Conservation (phyloP, 1,140 invertebrate genomes). For the honey bee (Apis mellifera) region DNA sequence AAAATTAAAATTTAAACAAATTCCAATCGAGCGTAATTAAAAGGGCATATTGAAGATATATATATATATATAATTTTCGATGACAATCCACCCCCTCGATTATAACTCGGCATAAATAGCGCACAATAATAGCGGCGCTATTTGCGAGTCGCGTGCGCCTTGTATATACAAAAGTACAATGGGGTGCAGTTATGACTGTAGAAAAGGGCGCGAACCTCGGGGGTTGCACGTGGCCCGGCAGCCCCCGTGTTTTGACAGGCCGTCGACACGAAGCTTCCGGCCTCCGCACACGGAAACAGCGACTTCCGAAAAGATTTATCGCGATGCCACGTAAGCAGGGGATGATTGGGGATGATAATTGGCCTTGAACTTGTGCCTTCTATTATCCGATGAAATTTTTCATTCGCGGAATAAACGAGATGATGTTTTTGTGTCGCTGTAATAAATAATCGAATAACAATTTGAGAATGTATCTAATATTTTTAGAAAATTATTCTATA, state of each 20-base stretch:
- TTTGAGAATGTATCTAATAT: too few relatives aligned
- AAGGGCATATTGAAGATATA: background rate
- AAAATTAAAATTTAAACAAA: too few relatives aligned
- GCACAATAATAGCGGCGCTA: slow-evolving; percentile 27
- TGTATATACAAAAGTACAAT: slow-evolving; percentile 49
- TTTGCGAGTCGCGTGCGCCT: slow-evolving; percentile 35
- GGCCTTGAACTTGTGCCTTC: slow-evolving; percentile 47
- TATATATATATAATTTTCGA: background rate
- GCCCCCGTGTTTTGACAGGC: slow-evolving; percentile 78
- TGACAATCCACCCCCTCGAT: background rate
- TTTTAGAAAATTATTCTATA: too few relatives aligned
- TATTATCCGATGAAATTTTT: background rate
- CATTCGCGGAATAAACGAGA: too few relatives aligned
- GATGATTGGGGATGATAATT: slow-evolving; percentile 49
- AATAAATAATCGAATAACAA: too few relatives aligned
- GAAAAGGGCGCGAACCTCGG: slow-evolving; percentile 73
- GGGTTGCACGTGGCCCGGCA: slow-evolving; percentile 68
- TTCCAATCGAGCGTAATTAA: background rate
- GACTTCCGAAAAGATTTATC: slow-evolving; percentile 68
- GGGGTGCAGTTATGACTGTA: slow-evolving; percentile 56
- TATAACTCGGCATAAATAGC: background rate
- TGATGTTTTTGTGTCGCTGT: too few relatives aligned
- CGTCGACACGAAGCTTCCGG: slow-evolving; percentile 74
- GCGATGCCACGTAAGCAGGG: slow-evolving; percentile 53
- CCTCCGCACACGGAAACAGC: slow-evolving; percentile 50